A percentile compares a stretch with the other conserved stretches of the same genome.
Conservation (phyloP, 2,888 invertebrate genomes). For the Pseudoips prasinana region DNA sequence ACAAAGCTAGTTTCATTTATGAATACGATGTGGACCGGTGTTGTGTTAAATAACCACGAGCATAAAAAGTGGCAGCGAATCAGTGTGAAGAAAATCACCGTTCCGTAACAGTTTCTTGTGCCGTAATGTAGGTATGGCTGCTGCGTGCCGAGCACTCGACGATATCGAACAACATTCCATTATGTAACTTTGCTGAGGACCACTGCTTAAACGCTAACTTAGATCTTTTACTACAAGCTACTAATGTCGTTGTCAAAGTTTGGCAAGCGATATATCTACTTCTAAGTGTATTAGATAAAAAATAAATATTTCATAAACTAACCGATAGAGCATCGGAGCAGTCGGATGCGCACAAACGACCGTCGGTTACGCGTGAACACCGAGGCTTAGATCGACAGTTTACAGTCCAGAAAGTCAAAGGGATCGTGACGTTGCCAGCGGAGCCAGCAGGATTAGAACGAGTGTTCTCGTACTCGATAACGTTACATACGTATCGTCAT, state of each 20-base stretch:
- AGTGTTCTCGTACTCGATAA: conserved; percentile 53
- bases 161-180: conserved; percentile 42
- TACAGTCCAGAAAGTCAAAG: conserved; percentile 44
- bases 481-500: conserved; percentile 65
- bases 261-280: conserved; percentile 23
- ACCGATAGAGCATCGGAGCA: conserved; percentile 77
- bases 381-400: conserved; percentile 41
- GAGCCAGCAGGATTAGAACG: conserved; percentile 44
- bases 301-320: conserved; percentile 44
- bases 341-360: conserved; percentile 74
- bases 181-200: conserved; percentile 49
- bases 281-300: conserved; percentile 20
- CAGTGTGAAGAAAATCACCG: conserved; percentile 28
- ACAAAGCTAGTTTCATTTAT: conserved; percentile 42
- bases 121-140: conserved; percentile 29
- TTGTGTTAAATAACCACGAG: conserved; percentile 9
- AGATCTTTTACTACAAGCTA: conserved; percentile 25
- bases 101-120: conserved; percentile 39
- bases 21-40: conserved; percentile 5
- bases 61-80: conserved; percentile 25
- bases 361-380: conserved; percentile 51
- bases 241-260: not conserved
- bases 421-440: conserved; percentile 32
- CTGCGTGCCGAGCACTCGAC: conserved; percentile 33
- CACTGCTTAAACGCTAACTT: conserved; percentile 36